Base-by-base conservation (phyloP, 2,888 invertebrate genomes). In the Eustalomyia histrio region DNA sequence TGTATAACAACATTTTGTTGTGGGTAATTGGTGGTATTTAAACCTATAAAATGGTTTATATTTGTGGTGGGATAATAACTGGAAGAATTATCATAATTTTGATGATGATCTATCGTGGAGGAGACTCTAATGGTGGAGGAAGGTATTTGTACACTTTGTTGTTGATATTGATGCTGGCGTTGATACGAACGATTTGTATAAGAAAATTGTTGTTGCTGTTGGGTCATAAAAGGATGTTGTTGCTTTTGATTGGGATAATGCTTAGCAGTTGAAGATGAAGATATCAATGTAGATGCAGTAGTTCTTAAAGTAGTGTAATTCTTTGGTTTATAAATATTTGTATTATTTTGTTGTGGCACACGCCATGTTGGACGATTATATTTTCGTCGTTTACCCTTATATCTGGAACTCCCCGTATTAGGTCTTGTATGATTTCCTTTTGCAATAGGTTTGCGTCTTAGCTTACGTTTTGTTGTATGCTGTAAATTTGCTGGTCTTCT, bases 1-100 rank as follows among this genome's bases (percentile, higher is more conserved):
- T 89, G 88, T 61, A 89, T 86, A 61, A 90, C 84, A 76, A 90
- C 84, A 83, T 90, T 89, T 83, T 87, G 86, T 63, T 87, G 86
- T 43, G 73, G 80, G 55, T 60, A 80, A 16, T 80, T 80, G 9
- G 69, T 80, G 1, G 80, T 63, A 64, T 80, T 80, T 12, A 80
- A 69, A 0, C 80, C 80, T 58, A 80, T 76, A 57, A 67, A 76
- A 53, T 80, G 80, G 61, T 80, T 65, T 12, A 76, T 76, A 60
- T 76, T 76, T 21, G 76, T 80, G 47, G 60, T 64, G 47, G 80
- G 80, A 76, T 74, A 80, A 60, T 24, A 65, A 1, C 57, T 24
- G 1, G 73, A 18, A 35, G 73, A 61, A 68, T 78, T 83, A 29
- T 71, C 64, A 55, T 60, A 74, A 0, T 53, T 17, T 29, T 71